These are phyloP conservation scores for Oophaga pumilio DNA, from an alignment of 2,113 vertebrate species.

Conservation along the genomic window DNA sequence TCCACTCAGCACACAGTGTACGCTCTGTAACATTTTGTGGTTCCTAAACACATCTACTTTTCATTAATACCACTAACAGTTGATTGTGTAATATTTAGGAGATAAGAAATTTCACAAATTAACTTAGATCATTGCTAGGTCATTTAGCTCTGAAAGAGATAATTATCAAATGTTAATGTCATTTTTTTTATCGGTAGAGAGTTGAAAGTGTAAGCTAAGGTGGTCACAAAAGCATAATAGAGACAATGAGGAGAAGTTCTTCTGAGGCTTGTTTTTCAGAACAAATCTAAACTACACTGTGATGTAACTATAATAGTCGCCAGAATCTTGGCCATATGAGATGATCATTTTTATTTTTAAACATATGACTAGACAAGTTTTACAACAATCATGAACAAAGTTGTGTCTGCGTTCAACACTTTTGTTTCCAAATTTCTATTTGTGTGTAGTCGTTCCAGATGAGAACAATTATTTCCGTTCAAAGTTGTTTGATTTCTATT, in stretches of 20 bases:
- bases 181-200: too few species aligned
- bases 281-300: not conserved
- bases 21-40: too few species aligned
- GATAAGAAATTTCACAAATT: too few species aligned
- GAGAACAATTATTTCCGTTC: slow-evolving; percentile 48
- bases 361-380: not conserved
- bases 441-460: slow-evolving; percentile 47
- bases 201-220: too few species aligned
- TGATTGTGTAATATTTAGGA: too few species aligned
- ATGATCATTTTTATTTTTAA: slow-evolving; percentile 21
- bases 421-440: slow-evolving; percentile 40
- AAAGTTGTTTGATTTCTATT: slow-evolving; percentile 38
- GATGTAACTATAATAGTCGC: not conserved
- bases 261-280: not conserved
- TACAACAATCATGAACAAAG: slow-evolving; percentile 30
- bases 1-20: too few species aligned
- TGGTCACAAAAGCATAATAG: not conserved
- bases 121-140: too few species aligned
- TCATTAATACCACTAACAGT: too few species aligned
- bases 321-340: not conserved
- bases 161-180: too few species aligned
- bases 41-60: too few species aligned
- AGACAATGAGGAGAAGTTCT: not conserved
- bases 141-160: too few species aligned
- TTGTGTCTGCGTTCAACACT: slow-evolving; percentile 42